Base-by-base conservation (phyloP, 2,797 vertebrate genomes). In the Squalus acanthias region DNA sequence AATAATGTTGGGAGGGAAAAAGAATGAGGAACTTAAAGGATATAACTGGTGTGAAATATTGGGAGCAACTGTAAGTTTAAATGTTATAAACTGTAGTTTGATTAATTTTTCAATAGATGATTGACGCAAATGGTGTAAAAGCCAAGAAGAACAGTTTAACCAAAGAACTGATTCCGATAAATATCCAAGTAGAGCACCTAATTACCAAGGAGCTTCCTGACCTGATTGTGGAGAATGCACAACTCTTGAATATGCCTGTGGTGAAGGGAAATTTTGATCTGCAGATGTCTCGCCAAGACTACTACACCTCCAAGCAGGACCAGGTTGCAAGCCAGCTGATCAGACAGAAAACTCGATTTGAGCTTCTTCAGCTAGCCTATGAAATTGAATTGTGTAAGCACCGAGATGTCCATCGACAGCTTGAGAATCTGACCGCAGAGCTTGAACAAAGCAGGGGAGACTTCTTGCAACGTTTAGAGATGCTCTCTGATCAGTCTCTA, bases 341-440 rank as follows among this genome's bases (percentile, higher is more conserved):
- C 96, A 98, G 98, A 69, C 99, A 99, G 97, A 99, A 98, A 96
- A 98, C 98, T 0, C 99, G 98, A 0, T 99, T 99, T 97, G 99
- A 99, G 53, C 97, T 99, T 97, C 96, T 99, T 94, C 98, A 98
- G 76, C 96, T 99, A 96, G 98, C 98, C 79, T 99, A 97, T 97
- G 98, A 99, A 97, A 97, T 98, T 96, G 99, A 99, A 97, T 96
- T 98, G 82, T 98, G 97, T 96, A 98, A 97, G 74, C 98, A 98
- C 96, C 97, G 96, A 97, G 97, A 96, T 0, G 97, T 98, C 82
- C 96, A 97, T 96, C 96, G 96, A 95, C 98, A 98, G 0, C 97
- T 99, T 74, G 97, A 97, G 96, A 97, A 97, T 63, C 96, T 99
- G 87, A 96, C 97, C 20, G 96, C 97, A 88, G 97, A 98, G 96